Evolutionary conservation across 2,113 vertebrate genomes (phyloP).

Genomic region (Hyperopisus bebe): DNA sequence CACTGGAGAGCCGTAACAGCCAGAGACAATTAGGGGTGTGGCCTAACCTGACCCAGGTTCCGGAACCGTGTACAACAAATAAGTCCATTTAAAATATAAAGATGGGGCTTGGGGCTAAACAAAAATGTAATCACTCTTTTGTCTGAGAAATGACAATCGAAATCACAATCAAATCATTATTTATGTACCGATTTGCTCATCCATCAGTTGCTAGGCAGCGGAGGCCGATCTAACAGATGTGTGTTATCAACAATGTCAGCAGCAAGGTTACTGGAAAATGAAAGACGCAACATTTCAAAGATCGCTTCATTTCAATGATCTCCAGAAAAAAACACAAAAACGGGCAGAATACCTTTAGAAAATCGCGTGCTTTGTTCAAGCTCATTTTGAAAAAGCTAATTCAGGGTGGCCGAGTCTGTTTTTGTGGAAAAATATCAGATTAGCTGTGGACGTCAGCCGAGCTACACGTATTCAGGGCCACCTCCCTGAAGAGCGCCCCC

Average conservation of each 20-base stretch:
- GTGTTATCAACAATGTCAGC: neutral
- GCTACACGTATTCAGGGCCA: neutral
- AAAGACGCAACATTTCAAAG: neutral
- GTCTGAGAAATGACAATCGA: neutral
- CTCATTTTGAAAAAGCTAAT: neutral
- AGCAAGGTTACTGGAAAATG: neutral
- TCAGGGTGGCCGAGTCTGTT: neutral
- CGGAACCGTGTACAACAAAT: neutral
- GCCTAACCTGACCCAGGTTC: neutral
- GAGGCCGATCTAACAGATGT: neutral
- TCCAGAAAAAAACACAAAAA: neutral
- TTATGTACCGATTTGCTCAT: neutral
- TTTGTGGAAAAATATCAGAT: neutral
- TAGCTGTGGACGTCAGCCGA: neutral
- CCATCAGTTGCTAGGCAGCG: constrained; percentile 4
- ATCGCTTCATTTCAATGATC: neutral
- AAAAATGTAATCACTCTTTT: neutral
- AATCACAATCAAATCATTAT: neutral
- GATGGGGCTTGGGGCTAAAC: neutral
- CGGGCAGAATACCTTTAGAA: neutral
- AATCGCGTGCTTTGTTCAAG: neutral
- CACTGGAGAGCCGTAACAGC: neutral
- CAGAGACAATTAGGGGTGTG: neutral
- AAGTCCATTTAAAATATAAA: neutral
- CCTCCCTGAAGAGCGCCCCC: constrained; percentile 7